A percentile compares a stretch with the other conserved stretches of the same genome.
These are phyloP conservation scores for Diabrotica balteata DNA, from an alignment of 2,888 invertebrate genomes.

Conservation along the genomic window DNA sequence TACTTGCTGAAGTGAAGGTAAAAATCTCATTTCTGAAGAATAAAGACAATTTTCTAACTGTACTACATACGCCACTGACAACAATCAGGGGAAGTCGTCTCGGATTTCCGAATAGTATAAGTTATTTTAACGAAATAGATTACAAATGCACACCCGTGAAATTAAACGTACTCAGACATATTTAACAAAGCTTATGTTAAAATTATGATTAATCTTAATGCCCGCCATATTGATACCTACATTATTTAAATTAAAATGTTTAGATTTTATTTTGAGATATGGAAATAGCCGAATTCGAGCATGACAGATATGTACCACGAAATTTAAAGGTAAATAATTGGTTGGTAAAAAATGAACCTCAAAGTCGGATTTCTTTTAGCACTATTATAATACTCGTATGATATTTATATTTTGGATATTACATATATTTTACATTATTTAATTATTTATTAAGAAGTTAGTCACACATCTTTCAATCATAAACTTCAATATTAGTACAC, in stretches of 20 bases:
- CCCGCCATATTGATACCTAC: conserved; percentile 11
- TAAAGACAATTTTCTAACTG: not conserved
- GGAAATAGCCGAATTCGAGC: conserved; percentile 3
- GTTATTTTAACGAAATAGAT: conserved; percentile 13
- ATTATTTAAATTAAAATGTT: conserved; percentile 9
- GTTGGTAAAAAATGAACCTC: no score
- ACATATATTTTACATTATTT: no score
- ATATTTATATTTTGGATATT: no score
- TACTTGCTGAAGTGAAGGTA: no score
- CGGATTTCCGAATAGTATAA: conserved; percentile 5
- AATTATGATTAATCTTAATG: conserved; percentile 8
- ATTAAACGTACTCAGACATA: conserved; percentile 12
- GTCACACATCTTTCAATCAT: no score
- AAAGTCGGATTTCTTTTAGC: no score
- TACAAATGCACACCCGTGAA: conserved; percentile 19
- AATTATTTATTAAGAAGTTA: no score
- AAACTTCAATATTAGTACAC: no score
- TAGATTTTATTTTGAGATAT: conserved; percentile 10
- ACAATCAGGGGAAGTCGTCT: conserved; percentile 7
- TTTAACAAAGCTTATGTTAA: conserved; percentile 10
- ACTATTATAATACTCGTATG: no score
- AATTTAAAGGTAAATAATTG: conserved; percentile 3
- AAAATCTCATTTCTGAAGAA: no score
- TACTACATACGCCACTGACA: not conserved
- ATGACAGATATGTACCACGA: not conserved